phyloP scores from a whole-genome alignment of 2,113 vertebrate genomes.

The Indri indri region DNA sequence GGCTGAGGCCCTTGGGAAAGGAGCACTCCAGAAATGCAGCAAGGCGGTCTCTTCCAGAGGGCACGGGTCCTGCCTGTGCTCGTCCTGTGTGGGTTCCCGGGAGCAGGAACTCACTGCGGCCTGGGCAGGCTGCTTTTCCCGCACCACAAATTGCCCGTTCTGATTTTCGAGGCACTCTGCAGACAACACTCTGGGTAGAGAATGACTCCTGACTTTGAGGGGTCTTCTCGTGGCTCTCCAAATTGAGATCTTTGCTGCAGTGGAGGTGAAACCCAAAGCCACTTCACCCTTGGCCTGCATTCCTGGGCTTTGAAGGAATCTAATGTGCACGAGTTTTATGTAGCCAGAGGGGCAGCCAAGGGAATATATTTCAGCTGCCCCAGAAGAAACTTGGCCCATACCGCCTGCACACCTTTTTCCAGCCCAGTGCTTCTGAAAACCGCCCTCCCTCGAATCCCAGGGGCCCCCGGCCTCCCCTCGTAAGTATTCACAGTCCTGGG shows the following conservation, averaged over 20 bases:
- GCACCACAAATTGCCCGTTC: background rate
- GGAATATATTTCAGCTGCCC: too few species aligned
- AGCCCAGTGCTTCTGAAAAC: background rate
- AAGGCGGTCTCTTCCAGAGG: background rate
- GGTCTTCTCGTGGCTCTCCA: rapidly evolving
- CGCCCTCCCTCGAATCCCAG: rapidly evolving
- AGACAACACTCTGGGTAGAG: background rate
- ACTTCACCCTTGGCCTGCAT: background rate
- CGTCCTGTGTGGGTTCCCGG: background rate
- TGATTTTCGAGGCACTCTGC: background rate
- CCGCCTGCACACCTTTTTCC: rapidly evolving
- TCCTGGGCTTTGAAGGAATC: background rate
- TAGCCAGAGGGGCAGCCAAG: too few species aligned
- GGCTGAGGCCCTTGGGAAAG: background rate
- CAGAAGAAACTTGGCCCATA: rapidly evolving
- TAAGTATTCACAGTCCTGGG: background rate
- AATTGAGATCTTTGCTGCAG: background rate
- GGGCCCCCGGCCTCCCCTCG: background rate
- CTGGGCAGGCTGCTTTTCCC: background rate
- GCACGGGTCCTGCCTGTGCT: rapidly evolving
- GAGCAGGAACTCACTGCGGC: too few species aligned
- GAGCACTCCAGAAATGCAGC: rapidly evolving
- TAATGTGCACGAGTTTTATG: rapidly evolving
- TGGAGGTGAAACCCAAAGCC: background rate
- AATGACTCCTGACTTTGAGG: background rate